Base-by-base conservation (phyloP, 2,797 vertebrate species). In the Anableps anableps region DNA sequence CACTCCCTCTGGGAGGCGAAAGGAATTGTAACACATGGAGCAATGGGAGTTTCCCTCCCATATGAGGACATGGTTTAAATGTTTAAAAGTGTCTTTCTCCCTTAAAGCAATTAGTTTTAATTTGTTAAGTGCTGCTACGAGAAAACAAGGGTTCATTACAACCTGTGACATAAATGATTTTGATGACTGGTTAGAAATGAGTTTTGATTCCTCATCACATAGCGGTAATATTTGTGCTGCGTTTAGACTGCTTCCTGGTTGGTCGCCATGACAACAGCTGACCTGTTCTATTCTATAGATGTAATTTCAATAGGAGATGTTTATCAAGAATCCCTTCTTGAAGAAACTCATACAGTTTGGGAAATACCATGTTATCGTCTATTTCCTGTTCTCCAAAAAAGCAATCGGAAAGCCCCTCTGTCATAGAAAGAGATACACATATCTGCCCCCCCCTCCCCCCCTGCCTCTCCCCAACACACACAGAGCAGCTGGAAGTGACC, bases 401-500 rank as follows among this genome's bases (percentile, higher is more conserved):
- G 41, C 88, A 85, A 80, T 34, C 36, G 90, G 89, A 92, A 93
- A 84, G 53, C 11, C 26, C 76, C 43, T 76, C 79, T 90, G 83
- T 91, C 66, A 21, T 75, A 75, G 75, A 91, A 86, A 90, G 66
- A 82, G 81, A 89, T 55, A 77, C 62, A 83, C 83, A 88, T 89
- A 91, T 93, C 89, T 90, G 82, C 45, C 14, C 45, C 85, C 86
- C 74, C 74, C n/a, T n/a, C n/a, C n/a, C n/a, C n/a, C n/a, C n/a
- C n/a, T n/a, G n/a, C n/a, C n/a, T n/a, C n/a, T n/a, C n/a, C n/a
- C n/a, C n/a, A n/a, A n/a, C n/a, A n/a, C n/a, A n/a, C n/a, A n/a
- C n/a, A n/a, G n/a, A 87, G 81, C 83, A 80, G 76, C 87, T 92
- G 93, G 92, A 93, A 92, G 81, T 91, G 81, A 88, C 84, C n/a